Evolutionary conservation across 2,888 invertebrate species (phyloP), one percentile per base, ranked within the genome.

Genomic region (Nemoura dubitans): DNA sequence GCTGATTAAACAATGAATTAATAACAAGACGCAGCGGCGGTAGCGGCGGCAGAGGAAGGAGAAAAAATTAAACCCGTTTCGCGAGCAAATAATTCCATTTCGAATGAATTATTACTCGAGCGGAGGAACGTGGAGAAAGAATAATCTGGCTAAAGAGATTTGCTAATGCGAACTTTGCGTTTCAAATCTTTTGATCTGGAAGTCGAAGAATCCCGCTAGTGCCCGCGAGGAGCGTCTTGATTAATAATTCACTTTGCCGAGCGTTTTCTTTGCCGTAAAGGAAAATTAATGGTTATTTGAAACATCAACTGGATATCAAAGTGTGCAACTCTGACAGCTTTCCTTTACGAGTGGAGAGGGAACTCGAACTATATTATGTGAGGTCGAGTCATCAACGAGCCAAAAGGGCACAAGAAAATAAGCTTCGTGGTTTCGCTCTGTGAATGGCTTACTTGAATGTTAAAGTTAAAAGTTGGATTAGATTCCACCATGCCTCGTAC

Each of bases 1-100:
- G 59, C 59, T 59, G 59, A 59, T 59, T 59, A 59, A 59, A 59
- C 59, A 59, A 59, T 59, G 59, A 59, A 59, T 59, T 59, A 59
- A 59, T 59, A 59, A 59, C 59, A 59, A 36, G 36, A 59, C 59
- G 59, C 59, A 10, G 36, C 36, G 36, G 36, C n/a, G n/a, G 36
- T 36, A 36, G 36, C 59, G 59, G 59, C 59, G 59, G 36, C 36
- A 36, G 59, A 10, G 59, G 59, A 10, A 59, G 59, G 59, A 59
- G 59, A 59, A 59, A 59, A 59, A 59, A 59, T 59, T 59, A 59
- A 59, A 59, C 59, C 59, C 59, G 59, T 59, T 59, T 59, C 59
- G 59, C 59, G 59, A 59, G 59, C 59, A 59, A 59, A 59, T 59
- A 59, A 59, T 59, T 59, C 59, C 59, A 59, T 59, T 59, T 59